Base-by-base conservation (phyloP, 2,797 vertebrate species). In the Myripristis jacobus region DNA sequence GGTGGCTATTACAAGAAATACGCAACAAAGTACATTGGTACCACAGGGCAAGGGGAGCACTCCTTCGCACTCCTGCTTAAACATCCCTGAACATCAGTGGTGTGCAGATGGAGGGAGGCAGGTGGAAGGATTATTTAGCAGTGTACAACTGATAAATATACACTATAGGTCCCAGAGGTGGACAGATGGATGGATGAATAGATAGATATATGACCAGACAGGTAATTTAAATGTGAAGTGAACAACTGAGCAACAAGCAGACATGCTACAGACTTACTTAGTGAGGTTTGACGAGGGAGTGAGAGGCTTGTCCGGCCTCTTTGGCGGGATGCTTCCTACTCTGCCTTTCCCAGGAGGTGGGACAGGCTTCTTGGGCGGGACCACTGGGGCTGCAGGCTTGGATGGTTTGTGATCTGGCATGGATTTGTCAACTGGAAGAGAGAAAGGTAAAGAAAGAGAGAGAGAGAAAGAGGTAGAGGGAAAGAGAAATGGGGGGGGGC, bases 291-390 rank as follows among this genome's bases (percentile, higher is more conserved):
- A 60, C 2, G 95, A 94, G 15, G 95, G 92, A 60, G 92, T 73
- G 1, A 93, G 88, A 77, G 96, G 96, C 86, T 98, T 98, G 54
- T 98, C 96, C 0, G 95, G 96, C 79, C 95, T 92, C 88, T 96
- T 98, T 5, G 95, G 94, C 25, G 94, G 95, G 47, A 94, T 27
- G 15, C 78, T 74, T 27, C 76, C 94, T 22, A 93, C 88, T 83
- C 93, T 91, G 79, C 83, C 85, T 91, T 97, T 98, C 75, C 90
- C 94, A 19, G 96, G 95, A 74, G 93, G 95, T 43, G 94, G 96
- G 69, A 93, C 77, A 0, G 96, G 97, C 68, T 99, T 99, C 93
- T 99, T 98, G 62, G 96, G 96, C 4, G 97, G 97, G 61, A 97
- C 96, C 73, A 95, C 83, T 9, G 97, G 97, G 50, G 96, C 96